A percentile compares a stretch with the other conserved stretches of the same genome.
These are phyloP conservation scores for Parazoanthus atlanticus DNA, from an alignment of 92 coral and sea anemone genomes.

Conservation along the genomic window DNA sequence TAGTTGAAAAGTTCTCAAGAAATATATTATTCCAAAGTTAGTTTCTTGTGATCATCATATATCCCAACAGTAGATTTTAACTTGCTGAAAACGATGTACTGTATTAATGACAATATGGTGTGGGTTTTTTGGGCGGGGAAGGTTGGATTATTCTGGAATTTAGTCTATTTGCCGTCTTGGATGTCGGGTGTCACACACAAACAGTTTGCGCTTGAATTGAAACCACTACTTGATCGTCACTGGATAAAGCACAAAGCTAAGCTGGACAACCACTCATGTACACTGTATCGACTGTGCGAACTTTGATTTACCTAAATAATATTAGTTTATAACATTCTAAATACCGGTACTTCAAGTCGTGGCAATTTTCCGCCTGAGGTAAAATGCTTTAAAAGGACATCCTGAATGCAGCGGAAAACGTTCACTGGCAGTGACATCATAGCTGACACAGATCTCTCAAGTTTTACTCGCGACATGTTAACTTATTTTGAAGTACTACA, in stretches of 20 bases:
- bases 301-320: neutral
- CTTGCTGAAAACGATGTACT: too few relatives aligned
- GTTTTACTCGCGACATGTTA: neutral
- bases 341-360: neutral
- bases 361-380: neutral
- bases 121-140: constrained; percentile 16
- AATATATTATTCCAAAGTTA: too few relatives aligned
- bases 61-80: neutral
- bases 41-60: neutral
- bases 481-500: neutral
- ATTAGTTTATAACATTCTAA: neutral
- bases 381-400: neutral
- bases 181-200: neutral
- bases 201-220: neutral
- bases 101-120: neutral
- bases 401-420: neutral
- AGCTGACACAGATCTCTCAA: neutral
- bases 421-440: neutral
- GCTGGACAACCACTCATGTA: neutral
- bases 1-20: neutral
- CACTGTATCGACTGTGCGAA: neutral
- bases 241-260: neutral
- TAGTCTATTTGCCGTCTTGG: neutral
- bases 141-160: constrained; percentile 1
- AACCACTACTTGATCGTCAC: neutral